Base-by-base conservation (phyloP, 2,113 vertebrate genomes). In the Siphamia tubifer region DNA sequence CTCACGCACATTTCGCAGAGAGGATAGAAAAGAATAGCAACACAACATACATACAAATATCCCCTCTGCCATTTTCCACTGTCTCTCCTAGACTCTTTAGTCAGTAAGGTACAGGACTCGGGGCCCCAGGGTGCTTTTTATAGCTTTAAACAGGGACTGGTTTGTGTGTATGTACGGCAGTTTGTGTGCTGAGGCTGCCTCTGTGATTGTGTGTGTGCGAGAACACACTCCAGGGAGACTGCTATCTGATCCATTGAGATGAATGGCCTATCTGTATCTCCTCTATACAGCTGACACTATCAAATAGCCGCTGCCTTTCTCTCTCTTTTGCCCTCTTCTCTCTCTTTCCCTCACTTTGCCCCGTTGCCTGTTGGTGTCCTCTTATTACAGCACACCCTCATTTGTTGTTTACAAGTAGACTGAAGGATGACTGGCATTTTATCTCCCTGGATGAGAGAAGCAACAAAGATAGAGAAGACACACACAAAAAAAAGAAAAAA, bases 231-330 rank as follows among this genome's bases (percentile, higher is more conserved):
- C 39, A 68, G 38, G 64, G 71, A 51, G 52, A 73, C 76, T 40
- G 70, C 66, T 88, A 88, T 90, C 79, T 85, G 83, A 89, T 91
- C 81, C 85, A 85, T 81, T 86, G 83, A 89, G 87, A 91, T 91
- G 86, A 90, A 91, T 89, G 87, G 83, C 78, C 87, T 82, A 84
- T 89, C 75, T 83, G 83, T 91, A 87, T 87, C 85, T 85, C 58
- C 80, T 74, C 73, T 78, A 73, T 89, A 76, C 72, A 83, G 84
- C 88, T 88, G 87, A 89, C 83, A 87, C 84, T 85, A 88, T 91
- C 88, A 89, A 88, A 88, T 89, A 79, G 74, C 70, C 19, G 8
- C 73, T 76, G 70, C 75, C 69, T 77, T 70, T 86, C 79, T 78
- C 79, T 65, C 74, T 79, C 49, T 73, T 60, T 76, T 19, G 56